Percentiles rank a stretch among this genome's conserved stretches.
phyloP scores from a whole-genome alignment of 1,140 invertebrate genomes.

The Oncopodura yosiiana region DNA sequence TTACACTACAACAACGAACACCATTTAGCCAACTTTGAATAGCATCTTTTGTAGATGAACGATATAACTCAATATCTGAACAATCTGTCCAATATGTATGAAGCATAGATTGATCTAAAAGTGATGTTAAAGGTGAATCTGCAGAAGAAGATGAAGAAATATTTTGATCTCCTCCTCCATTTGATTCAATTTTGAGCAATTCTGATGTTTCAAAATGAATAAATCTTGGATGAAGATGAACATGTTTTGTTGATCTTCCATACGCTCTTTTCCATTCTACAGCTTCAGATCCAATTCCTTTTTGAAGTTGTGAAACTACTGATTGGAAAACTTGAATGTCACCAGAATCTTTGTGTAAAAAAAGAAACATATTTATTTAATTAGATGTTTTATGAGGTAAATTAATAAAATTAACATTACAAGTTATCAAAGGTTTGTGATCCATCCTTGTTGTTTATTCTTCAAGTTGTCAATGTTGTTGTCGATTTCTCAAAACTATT shows the following conservation, averaged over 20 bases:
- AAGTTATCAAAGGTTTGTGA: no score
- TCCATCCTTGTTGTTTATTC: no score
- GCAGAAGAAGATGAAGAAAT: constrained; percentile 4
- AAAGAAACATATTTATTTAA: no score
- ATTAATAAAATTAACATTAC: no score
- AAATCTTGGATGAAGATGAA: constrained; percentile 74
- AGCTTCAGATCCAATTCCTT: constrained; percentile 70
- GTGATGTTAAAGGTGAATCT: constrained; percentile 31
- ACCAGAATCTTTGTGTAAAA: constrained; percentile 65
- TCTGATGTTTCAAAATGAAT: constrained; percentile 54
- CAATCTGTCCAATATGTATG: constrained; percentile 94
- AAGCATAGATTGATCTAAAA: constrained; percentile 71
- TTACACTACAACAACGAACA: constrained; percentile 60
- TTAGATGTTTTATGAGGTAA: no score
- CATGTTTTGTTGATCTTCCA: constrained; percentile 65
- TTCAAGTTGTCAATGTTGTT: no score
- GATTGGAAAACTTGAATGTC: constrained; percentile 74
- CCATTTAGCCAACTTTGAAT: constrained; percentile 77
- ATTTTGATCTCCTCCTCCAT: constrained; percentile 39
- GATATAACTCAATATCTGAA: constrained; percentile 81
- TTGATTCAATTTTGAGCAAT: constrained; percentile 42
- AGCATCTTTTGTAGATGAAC: constrained; percentile 70
- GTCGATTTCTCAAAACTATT: no score
- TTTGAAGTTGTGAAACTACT: constrained; percentile 62
- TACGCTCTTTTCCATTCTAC: constrained; percentile 83